Conservation (phyloP, 2,888 invertebrate genomes). For the Parelbella ahira region DNA sequence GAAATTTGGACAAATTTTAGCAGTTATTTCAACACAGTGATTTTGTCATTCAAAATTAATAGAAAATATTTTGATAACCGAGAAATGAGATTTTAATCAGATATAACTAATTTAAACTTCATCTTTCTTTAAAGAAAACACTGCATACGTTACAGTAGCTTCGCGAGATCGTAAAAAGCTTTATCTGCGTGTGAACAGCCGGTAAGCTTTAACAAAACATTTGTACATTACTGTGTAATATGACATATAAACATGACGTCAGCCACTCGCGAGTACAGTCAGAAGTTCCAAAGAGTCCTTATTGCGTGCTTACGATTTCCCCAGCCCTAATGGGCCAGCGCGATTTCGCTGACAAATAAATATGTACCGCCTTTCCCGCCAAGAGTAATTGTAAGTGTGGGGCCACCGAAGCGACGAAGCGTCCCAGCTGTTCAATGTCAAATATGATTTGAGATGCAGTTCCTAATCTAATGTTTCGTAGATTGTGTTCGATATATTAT, state of each 20-base stretch:
- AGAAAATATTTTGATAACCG: no score
- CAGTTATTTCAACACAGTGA: no score
- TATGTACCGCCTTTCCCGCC: constrained; percentile 57
- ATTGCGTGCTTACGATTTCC: constrained; percentile 66
- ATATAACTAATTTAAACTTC: neutral
- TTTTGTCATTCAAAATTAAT: no score
- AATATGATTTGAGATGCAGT: no score
- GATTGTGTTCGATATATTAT: no score
- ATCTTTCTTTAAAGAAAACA: neutral
- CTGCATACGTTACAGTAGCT: neutral
- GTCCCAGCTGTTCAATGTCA: no score
- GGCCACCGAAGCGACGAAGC: constrained; percentile 37
- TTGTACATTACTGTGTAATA: constrained; percentile 32
- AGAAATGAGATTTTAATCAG: no score
- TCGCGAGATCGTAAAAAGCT: neutral
- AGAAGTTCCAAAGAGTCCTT: constrained; percentile 57
- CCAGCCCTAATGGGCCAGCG: constrained; percentile 60
- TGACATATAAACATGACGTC: constrained; percentile 49
- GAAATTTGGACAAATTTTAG: no score
- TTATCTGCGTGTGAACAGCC: constrained; percentile 3
- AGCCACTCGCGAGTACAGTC: constrained; percentile 40
- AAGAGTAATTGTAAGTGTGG: constrained; percentile 54
- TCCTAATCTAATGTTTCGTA: no score
- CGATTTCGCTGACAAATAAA: constrained; percentile 75
- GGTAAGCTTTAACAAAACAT: constrained; percentile 7